Evolutionary conservation across 2,888 invertebrate genomes (phyloP).

Genomic region (Cryptosula pallasiana): DNA sequence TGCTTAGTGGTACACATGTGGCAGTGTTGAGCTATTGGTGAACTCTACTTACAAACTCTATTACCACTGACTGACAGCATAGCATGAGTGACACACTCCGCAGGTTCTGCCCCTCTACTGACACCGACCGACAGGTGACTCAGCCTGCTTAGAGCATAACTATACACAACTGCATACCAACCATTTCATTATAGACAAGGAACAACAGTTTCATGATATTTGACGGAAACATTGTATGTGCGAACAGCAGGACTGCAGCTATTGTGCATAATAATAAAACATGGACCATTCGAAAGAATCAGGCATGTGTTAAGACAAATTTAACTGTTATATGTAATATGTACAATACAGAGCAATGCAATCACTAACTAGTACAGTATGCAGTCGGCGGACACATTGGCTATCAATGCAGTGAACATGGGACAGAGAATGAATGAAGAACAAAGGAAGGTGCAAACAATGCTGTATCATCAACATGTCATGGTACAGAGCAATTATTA

Average conservation of each 20-base stretch:
- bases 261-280: too few relatives aligned
- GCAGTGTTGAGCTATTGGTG: too few relatives aligned
- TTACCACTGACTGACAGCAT: too few relatives aligned
- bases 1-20: too few relatives aligned
- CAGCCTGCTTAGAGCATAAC: not conserved
- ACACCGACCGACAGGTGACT: not conserved
- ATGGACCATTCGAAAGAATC: too few relatives aligned
- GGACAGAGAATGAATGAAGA: not conserved
- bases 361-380: not conserved
- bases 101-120: not conserved
- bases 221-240: not conserved
- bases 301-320: too few relatives aligned
- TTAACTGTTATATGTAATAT: slow-evolving; percentile 2
- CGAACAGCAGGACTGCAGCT: too few relatives aligned
- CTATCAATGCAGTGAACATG: not conserved
- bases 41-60: not conserved
- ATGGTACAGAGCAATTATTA: not conserved
- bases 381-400: not conserved
- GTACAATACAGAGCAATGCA: slow-evolving; percentile 1
- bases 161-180: not conserved
- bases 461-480: not conserved
- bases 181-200: not conserved
- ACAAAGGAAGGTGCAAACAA: not conserved
- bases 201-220: not conserved
- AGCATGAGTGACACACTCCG: not conserved